Percentiles rank a stretch among this genome's conserved stretches.
Conservation (phyloP, 2,888 invertebrate species). For the Dicyrtomina minuta region DNA sequence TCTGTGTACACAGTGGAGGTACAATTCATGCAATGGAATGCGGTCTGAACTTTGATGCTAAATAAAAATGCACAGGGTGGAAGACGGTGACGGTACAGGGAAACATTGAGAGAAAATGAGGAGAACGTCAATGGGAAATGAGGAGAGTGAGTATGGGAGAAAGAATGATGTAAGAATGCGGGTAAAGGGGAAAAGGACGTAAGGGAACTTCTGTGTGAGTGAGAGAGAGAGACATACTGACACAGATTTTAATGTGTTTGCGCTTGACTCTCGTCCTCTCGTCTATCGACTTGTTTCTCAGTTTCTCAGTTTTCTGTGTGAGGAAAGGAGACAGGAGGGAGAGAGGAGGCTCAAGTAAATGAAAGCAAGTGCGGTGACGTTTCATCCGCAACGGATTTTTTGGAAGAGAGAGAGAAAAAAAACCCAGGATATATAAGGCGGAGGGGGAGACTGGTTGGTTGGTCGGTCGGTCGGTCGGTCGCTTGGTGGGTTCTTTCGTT, state of each 20-base stretch:
- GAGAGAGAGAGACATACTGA: background rate
- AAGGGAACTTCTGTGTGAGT: background rate
- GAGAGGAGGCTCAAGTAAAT: background rate
- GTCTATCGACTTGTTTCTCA: no score
- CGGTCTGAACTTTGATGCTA: no score
- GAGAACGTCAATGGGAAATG: background rate
- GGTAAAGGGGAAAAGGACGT: background rate
- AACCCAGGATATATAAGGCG: conserved; percentile 13
- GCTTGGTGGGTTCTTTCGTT: no score
- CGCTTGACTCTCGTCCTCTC: no score
- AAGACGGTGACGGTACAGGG: no score
- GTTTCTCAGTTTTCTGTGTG: no score
- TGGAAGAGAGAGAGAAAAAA: no score
- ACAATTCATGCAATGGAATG: no score
- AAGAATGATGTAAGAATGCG: conserved; percentile 13
- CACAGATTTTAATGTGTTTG: background rate
- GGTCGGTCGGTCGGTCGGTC: no score
- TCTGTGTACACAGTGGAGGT: no score
- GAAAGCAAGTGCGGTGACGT: conserved; percentile 20
- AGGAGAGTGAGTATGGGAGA: conserved; percentile 9
- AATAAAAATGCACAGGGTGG: no score
- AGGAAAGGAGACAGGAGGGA: conserved; percentile 3
- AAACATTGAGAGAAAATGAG: conserved; percentile 6
- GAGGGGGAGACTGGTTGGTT: background rate
- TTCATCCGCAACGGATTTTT: conserved; percentile 19